Evolutionary conservation across 2,113 vertebrate species (phyloP).

Genomic region (Tragelaphus buxtoni): DNA sequence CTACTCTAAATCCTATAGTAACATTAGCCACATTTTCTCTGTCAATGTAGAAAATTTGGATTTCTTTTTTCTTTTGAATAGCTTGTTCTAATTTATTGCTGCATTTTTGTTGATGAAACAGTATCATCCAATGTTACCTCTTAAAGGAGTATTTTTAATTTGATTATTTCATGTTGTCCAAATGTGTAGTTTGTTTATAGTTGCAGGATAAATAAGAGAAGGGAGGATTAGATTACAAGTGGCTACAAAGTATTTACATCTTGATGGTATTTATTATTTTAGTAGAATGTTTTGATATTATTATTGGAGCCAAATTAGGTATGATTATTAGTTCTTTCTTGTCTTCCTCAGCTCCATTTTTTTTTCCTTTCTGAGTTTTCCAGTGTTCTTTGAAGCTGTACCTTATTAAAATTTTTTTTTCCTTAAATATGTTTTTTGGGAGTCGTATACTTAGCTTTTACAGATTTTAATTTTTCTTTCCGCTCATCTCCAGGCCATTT

Average conservation of each 20-base stretch:
- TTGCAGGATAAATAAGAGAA: not conserved
- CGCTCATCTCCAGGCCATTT: not conserved
- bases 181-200: not conserved
- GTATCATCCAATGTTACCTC: not conserved
- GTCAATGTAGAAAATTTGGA: not conserved
- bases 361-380: not conserved
- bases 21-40: not conserved
- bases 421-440: not conserved
- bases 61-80: not conserved
- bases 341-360: not conserved
- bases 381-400: not conserved
- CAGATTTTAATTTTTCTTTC: not conserved
- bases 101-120: not conserved
- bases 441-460: not conserved
- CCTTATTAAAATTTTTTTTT: not conserved
- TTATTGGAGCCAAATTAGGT: not conserved
- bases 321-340: not conserved
- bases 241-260: not conserved
- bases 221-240: not conserved
- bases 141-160: not conserved
- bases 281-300: not conserved
- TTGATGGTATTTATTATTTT: conserved; percentile 22
- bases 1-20: not conserved
- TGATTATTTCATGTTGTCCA: conserved; percentile 9
- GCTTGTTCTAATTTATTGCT: not conserved